A percentile compares a stretch with the other conserved stretches of the same genome.
Evolutionary conservation across 2,888 invertebrate species (phyloP).

Genomic region (Archaeoteleia sp.): DNA sequence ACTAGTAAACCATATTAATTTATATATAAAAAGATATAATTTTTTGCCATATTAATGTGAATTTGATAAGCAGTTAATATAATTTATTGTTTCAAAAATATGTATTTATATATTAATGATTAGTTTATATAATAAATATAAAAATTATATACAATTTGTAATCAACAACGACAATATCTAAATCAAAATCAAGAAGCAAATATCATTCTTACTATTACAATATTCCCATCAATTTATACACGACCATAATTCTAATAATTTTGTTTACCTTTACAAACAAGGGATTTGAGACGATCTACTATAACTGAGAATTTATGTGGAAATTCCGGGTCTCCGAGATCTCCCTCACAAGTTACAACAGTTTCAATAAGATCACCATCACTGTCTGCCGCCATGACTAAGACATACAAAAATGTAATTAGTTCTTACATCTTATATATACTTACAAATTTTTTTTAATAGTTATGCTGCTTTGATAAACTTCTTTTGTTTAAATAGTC

Average conservation of each 20-base stretch:
- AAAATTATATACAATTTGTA: slow-evolving; percentile 6
- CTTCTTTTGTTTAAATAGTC: no score
- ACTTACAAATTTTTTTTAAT: no score
- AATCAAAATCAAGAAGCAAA: not conserved
- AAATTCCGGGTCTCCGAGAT: slow-evolving; percentile 91
- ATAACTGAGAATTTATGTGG: slow-evolving; percentile 86
- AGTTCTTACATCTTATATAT: no score
- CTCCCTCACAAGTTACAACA: slow-evolving; percentile 94
- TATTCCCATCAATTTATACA: slow-evolving; percentile 1
- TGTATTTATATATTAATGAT: no score
- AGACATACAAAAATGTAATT: no score
- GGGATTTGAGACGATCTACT: slow-evolving; percentile 85
- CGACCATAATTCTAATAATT: slow-evolving; percentile 2
- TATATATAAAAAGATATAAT: no score
- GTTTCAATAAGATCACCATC: slow-evolving; percentile 85
- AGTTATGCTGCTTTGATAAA: no score
- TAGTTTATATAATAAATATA: slow-evolving; percentile 75
- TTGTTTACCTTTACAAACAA: slow-evolving; percentile 83
- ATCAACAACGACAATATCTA: not conserved
- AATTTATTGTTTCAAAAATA: no score
- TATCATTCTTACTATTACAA: not conserved
- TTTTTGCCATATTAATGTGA: no score
- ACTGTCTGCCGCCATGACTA: slow-evolving; percentile 89
- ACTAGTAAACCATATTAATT: no score
- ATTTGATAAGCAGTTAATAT: no score